Evolutionary conservation across 1,140 invertebrate species (phyloP), one percentile per base, ranked within the genome.

Genomic region (Frieseomelitta varia): DNA sequence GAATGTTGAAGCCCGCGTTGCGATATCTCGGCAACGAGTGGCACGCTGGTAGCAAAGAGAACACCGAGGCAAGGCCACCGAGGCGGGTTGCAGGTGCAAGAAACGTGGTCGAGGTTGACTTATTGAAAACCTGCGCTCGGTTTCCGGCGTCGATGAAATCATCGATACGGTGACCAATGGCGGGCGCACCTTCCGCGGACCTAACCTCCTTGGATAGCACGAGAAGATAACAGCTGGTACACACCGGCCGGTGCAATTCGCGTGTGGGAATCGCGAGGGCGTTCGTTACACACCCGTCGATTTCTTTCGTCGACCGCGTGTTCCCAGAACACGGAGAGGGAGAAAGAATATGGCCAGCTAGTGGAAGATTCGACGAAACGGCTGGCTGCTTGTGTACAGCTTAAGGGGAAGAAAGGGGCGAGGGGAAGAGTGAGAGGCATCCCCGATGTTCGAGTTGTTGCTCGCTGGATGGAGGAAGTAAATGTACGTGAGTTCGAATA

Each of bases 71-170:
- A 6, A 15, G n/a, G 53, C n/a, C 27, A 17, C 53, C 21, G 15
- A 27, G 53, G n/a, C 39, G 24, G 24, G 17, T 56, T 14, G 63
- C 30, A 81, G 68, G 55, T 69, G 72, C 71, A 85, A n/a, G 39
- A 34, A n/a, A 4, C n/a, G 27, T 53, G 30, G 63, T 63, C 39
- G 63, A 79, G 58, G n/a, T 27, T 17, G 74, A 51, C 68, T 65
- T 61, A 65, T 77, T 69, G 77, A 74, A 86, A 89, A 85, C 63
- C 58, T n/a, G 39, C n/a, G 14, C 11, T 12, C 67, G 55, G 83
- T 82, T 88, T 89, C 67, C 84, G 67, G 76, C 24, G 63, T 24
- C 67, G 88, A 89, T 88, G 83, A 65, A 73, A 88, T 88, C 87
- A 67, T 71, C 53, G 69, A 80, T 86, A 58, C 68, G 55, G 79